Percentiles rank a stretch among this genome's conserved stretches.
Evolutionary conservation across 2,113 vertebrate genomes (phyloP).

Genomic region (Pseudorhombus dupliciocellatus): DNA sequence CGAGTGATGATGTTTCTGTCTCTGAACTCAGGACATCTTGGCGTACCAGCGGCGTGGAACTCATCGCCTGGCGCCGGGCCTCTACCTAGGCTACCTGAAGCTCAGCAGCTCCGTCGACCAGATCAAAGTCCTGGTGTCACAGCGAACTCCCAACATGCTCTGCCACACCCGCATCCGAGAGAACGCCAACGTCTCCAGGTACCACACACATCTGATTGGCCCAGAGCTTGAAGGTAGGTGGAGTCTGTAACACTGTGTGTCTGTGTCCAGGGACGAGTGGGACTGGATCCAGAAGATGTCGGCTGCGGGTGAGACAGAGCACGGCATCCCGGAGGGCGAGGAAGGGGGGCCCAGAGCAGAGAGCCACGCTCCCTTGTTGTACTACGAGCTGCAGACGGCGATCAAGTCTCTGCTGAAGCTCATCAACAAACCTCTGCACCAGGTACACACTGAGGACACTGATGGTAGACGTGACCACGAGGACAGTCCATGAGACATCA

Average conservation of each 20-base stretch:
- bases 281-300: constrained; percentile 94
- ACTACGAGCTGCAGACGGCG: constrained; percentile 92
- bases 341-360: constrained; percentile 84
- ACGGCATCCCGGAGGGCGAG: constrained; percentile 77
- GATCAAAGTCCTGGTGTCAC: constrained; percentile 94
- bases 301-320: constrained; percentile 84
- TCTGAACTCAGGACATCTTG: constrained; percentile 86
- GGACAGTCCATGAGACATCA: too few relatives aligned
- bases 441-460: constrained; percentile 77
- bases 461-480: background rate
- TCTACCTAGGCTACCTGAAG: constrained; percentile 96
- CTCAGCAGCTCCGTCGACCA: constrained; percentile 98
- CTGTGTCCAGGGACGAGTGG: constrained; percentile 91
- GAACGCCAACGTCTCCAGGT: constrained; percentile 93
- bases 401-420: constrained; percentile 91
- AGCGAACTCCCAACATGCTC: constrained; percentile 91
- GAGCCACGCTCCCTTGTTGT: constrained; percentile 87
- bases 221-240: background rate
- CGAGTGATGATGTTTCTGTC: background rate
- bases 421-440: constrained; percentile 92
- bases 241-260: background rate
- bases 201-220: constrained; percentile 6
- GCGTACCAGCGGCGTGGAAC: constrained; percentile 90
- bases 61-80: constrained; percentile 86
- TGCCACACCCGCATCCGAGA: constrained; percentile 91